Evolutionary conservation across 92 coral and sea anemone genomes (phyloP), one percentile per base, ranked within the genome.

Genomic region (Umimayanthus chanpuru): DNA sequence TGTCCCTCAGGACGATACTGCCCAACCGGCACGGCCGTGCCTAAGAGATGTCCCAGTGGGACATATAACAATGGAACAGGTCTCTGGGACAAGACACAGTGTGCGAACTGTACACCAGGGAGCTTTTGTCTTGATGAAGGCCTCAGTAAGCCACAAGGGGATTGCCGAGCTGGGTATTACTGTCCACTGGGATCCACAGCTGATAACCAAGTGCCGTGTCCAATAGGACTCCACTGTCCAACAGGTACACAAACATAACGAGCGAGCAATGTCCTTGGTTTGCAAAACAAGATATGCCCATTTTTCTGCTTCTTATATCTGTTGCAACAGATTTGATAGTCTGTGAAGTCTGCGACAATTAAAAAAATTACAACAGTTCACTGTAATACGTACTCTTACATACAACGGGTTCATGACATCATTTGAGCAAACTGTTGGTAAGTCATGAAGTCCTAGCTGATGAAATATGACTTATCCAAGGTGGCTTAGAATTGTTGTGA

Each of bases 211-310:
- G 92, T 67, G 55, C 96, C 93, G 6, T 97, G 99, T 75, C 96
- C 93, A 41, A 95, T 97, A 85, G 99, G 99, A 38, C 81, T 97
- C 4, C 97, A 97, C 79, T 97, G 99, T 74, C 99, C 99, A 23
- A 68, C 72, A 91, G 99, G 99, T 96, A 73, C 38, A 93, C 38
- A 26, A 18, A 18, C 9, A 32, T 71, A 26, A 32, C 36, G 36
- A 18, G 11, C 56, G 28, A 23, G 15, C 11, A 15, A 29, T 21
- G 43, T 12, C 58, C 18, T 53, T 53, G 58, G 14, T 53, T 53
- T 15, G 4, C 20, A 53, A 53, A 53, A 2, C 58, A 53, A 53
- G 58, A 53, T 14, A 53, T 61, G 68, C 68, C 26, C 8, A 21
- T 21, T 16, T 61, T 61, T 23, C 7, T 61, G 68, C 26, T 61